Base-by-base conservation (phyloP, 2,113 vertebrate species). In the Notothenia coriiceps region DNA sequence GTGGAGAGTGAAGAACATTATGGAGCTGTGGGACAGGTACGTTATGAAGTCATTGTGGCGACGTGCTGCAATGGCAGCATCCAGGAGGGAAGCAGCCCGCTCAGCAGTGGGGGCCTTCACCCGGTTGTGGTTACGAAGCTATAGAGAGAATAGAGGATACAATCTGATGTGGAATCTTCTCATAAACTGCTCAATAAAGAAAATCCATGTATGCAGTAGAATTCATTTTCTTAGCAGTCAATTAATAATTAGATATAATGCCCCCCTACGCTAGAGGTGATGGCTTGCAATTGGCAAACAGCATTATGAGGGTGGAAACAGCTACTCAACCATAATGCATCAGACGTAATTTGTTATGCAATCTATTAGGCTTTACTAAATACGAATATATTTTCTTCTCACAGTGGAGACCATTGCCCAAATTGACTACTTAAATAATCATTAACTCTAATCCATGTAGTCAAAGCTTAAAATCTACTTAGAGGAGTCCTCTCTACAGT, bases 1-100 rank as follows among this genome's bases (percentile, higher is more conserved):
- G 79, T 99, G 96, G 75, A 99, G 94, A 0, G 97, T 99, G 95
- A 99, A 99, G 87, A 99, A 97, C 98, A 99, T 99, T 90, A 99
- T 96, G 11, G 97, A 99, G 92, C 95, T 97, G 76, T 97, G 95
- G 59, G 94, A 96, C 59, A 96, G 94, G 68, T 91, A 90, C 0
- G 90, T 88, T 0, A 88, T 55, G 22, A 93, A 91, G 86, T 93
- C 92, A 17, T 93, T 94, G 84, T 93, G 95, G 2, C 97, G 96
- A 0, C 93, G 91, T 0, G 97, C 96, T 13, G 97, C 95, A 0
- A 99, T 95, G 61, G 98, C 98, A 0, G 97, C 96, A 0, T 99
- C 98, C 22, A 99, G 93, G 79, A 99, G 97, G 89, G 97, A 97
- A 65, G 98, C 98, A 0, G 98, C 98, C 69, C 97, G 97, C 94